These are phyloP conservation scores for Neopipo cinnamomea DNA, from an alignment of 2,113 vertebrate species.

Conservation along the genomic window DNA sequence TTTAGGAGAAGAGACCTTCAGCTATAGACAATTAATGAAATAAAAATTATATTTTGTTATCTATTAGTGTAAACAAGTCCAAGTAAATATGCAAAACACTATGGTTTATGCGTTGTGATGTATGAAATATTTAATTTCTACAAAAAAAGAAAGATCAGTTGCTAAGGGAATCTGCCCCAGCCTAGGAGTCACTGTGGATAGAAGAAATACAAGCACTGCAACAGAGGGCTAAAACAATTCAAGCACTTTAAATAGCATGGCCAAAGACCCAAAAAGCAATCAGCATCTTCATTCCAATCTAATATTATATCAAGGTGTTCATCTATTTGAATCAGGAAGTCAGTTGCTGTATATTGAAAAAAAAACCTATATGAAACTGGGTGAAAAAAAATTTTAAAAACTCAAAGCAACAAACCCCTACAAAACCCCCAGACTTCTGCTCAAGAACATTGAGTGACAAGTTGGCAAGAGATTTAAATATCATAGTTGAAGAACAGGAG, in stretches of 20 bases:
- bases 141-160: neutral
- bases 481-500: neutral
- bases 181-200: neutral
- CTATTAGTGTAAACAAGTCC: neutral
- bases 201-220: neutral
- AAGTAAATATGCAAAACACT: neutral
- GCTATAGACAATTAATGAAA: neutral
- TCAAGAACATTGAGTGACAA: neutral
- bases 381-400: neutral
- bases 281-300: neutral
- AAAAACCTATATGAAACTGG: neutral
- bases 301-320: neutral
- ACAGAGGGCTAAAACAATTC: neutral
- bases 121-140: neutral
- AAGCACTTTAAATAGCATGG: neutral
- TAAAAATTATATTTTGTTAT: neutral
- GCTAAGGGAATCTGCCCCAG: neutral
- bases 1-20: neutral
- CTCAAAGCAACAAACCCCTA: no score
- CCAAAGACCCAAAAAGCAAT: neutral
- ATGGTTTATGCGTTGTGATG: neutral
- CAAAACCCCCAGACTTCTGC: neutral
- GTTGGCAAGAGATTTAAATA: neutral
- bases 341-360: neutral
- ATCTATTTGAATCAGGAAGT: neutral